Base-by-base conservation (phyloP, 2,113 vertebrate species). In the Heterotis niloticus region DNA sequence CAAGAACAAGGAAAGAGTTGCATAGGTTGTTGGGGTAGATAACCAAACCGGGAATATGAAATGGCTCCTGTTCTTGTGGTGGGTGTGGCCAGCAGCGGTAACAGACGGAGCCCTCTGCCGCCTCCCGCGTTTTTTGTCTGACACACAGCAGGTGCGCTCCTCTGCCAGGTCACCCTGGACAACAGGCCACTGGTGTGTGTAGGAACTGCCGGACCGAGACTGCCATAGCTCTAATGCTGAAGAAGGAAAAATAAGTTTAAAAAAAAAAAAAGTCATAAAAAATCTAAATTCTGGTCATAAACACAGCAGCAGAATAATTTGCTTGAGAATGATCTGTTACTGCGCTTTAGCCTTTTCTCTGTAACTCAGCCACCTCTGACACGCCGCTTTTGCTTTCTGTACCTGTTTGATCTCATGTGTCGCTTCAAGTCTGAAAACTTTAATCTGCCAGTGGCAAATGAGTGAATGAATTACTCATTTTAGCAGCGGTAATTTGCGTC, bases 91-190 rank as follows among this genome's bases (percentile, higher is more conserved):
- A 79, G 82, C 82, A 80, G 81, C 77, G 81, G 76, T 84, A 83
- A 79, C 93, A 91, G 90, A 92, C 93, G 89, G 89, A 88, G 80
- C 64, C 78, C 72, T 86, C 83, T 78, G 51, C 28, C 66, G 59
- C 73, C 20, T 34, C 28, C 62, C 17, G 77, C 62, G 77, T 54
- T 82, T 85, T 79, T 84, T 64, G 84, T 84, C 82, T 80, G 68
- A 68, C 79, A 60, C 84, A 77, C 79, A 83, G 83, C 80, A 79
- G 85, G 82, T 79, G 73, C 77, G 82, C 34, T 44, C 34, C 34
- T 44, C 7, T 44, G 34, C 34, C 34, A 44, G 34, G 34, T 44
- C 34, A 44, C 3, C 34, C 34, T 44, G 34, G 34, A 44, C 34
- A 44, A 44, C 34, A 44, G 34, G 34, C 34, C 34, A 44, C 34